These are phyloP conservation scores for Phataginus tetradactyla DNA, from an alignment of 2,797 vertebrate species.

Conservation along the genomic window DNA sequence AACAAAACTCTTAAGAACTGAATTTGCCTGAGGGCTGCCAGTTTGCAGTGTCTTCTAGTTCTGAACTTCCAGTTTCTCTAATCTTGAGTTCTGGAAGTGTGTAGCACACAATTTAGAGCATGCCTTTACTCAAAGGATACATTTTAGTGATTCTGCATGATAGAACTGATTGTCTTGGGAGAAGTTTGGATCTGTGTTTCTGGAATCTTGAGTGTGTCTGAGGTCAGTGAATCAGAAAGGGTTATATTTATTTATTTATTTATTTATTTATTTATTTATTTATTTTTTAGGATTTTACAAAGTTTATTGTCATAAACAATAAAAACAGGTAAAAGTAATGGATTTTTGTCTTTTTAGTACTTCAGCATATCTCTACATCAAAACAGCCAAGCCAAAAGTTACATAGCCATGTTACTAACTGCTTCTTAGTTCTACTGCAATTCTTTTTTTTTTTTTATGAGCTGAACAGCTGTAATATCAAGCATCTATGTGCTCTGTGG, in stretches of 20 bases:
- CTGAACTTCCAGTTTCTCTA: not conserved
- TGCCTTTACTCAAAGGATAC: not conserved
- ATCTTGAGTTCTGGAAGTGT: not conserved
- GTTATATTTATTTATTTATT: no score
- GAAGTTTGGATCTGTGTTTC: not conserved
- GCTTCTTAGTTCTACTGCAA: not conserved
- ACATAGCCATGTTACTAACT: not conserved
- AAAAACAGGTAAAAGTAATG: not conserved
- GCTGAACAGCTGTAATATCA: no score
- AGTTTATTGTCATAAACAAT: not conserved
- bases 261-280: no score
- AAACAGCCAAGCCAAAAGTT: not conserved
- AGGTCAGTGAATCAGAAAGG: not conserved
- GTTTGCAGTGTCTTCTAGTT: not conserved
- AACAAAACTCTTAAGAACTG: not conserved
- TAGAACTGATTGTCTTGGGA: not conserved
- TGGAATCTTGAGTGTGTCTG: not conserved
- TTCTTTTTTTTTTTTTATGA: no score
- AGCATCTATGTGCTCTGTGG: no score
- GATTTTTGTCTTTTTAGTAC: not conserved
- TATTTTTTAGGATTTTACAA: not conserved
- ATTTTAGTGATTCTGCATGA: not conserved
- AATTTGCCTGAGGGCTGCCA: not conserved
- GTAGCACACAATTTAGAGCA: not conserved
- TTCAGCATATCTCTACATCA: not conserved